A percentile compares a stretch with the other conserved stretches of the same genome.
phyloP scores from a whole-genome alignment of 37 sponge, comb jelly and placozoan genomes.

The Hormiphora californensis region DNA sequence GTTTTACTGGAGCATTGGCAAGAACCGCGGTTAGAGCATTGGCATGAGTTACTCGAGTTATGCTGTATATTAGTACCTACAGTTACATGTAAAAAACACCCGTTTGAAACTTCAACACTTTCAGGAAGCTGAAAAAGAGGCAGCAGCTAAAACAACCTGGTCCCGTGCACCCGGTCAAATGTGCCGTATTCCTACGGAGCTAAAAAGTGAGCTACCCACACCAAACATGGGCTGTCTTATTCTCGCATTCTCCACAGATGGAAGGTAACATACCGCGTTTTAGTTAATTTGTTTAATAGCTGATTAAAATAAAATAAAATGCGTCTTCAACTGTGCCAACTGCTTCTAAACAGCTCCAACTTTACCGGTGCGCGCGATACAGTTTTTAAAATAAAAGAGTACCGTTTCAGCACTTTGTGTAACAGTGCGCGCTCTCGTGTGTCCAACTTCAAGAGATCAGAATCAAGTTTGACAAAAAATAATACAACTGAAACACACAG shows the following conservation, averaged over 20 bases:
- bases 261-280: background rate
- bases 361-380: background rate
- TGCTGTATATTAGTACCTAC: no score
- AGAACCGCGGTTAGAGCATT: no score
- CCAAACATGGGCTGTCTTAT: conserved; percentile 15
- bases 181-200: conserved; percentile 10
- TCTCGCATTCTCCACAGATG: background rate
- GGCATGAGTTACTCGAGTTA: no score
- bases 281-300: background rate
- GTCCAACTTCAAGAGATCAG: background rate
- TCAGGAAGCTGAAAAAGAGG: no score
- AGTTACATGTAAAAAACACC: no score
- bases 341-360: no score
- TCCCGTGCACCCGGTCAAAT: conserved; percentile 25
- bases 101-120: no score
- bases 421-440: background rate
- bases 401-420: background rate
- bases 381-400: background rate
- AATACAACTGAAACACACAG: background rate
- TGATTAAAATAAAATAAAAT: background rate
- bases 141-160: background rate
- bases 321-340: no score
- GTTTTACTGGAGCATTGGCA: no score
- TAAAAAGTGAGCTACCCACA: background rate
- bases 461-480: background rate